Evolutionary conservation across 1,140 invertebrate species (phyloP).

Genomic region (Cherax quadricarinatus): DNA sequence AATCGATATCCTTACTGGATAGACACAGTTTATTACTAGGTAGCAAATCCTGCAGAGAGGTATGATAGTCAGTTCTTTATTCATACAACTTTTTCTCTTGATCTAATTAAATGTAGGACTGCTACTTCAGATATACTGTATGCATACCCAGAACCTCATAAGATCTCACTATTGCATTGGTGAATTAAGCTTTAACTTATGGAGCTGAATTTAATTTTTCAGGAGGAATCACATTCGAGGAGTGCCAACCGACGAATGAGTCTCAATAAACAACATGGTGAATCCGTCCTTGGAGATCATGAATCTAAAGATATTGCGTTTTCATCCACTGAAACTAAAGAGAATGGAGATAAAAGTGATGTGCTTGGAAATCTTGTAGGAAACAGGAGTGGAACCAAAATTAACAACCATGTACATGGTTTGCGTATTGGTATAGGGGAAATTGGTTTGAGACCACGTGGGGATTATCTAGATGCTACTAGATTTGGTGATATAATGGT

Average conservation of each 20-base stretch:
- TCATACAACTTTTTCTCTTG: too few species aligned
- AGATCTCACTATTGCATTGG: too few species aligned
- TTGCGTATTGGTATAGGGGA: not conserved
- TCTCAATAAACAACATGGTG: slow-evolving; percentile 41
- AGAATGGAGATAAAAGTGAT: slow-evolving; percentile 3
- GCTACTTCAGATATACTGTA: too few species aligned
- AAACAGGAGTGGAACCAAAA: not conserved
- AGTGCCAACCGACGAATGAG: slow-evolving; percentile 36
- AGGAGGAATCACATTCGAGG: slow-evolving; percentile 40
- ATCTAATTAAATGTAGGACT: too few species aligned
- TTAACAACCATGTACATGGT: not conserved
- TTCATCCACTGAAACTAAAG: not conserved
- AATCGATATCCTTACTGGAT: too few species aligned
- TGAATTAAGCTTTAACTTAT: too few species aligned
- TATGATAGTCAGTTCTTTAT: too few species aligned
- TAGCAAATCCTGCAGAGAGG: too few species aligned
- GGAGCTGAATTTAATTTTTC: not conserved
- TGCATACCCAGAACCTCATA: too few species aligned
- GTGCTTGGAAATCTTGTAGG: slow-evolving; percentile 5
- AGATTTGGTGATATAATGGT: slow-evolving; percentile 69
- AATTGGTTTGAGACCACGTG: slow-evolving; percentile 20
- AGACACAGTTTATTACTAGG: too few species aligned
- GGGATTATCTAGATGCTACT: slow-evolving; percentile 45
- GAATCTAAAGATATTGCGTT: not conserved
- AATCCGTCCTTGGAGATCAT: slow-evolving; percentile 47